These are phyloP conservation scores for Tokudaia muenninki DNA, from an alignment of 2,797 vertebrate species.

Conservation along the genomic window DNA sequence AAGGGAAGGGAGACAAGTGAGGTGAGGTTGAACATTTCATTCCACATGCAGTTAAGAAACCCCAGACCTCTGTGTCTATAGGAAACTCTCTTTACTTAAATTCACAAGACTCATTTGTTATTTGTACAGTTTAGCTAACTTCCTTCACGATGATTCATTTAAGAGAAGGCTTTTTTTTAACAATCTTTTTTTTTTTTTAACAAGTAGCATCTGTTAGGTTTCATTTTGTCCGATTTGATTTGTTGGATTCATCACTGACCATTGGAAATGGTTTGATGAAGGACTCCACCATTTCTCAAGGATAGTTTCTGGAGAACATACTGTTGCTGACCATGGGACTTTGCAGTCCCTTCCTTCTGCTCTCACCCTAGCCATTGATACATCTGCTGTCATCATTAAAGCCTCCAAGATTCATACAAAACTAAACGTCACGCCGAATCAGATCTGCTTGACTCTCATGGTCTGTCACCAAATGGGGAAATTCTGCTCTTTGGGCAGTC, in stretches of 20 bases:
- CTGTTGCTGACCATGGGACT: background rate
- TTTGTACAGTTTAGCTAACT: slow-evolving; percentile 54
- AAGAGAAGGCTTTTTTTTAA: background rate
- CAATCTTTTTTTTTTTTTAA: background rate
- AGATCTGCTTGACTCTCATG: background rate
- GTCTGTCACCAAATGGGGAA: slow-evolving; percentile 20
- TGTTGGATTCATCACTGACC: background rate
- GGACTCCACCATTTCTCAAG: background rate
- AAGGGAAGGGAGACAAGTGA: slow-evolving; percentile 26
- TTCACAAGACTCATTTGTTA: slow-evolving; percentile 4
- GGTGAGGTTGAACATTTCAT: background rate
- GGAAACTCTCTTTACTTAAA: slow-evolving; percentile 1
- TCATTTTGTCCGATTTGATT: slow-evolving; percentile 30
- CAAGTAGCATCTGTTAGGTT: slow-evolving; percentile 31
- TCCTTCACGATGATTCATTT: slow-evolving; percentile 24
- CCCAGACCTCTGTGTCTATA: background rate
- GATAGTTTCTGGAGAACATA: background rate
- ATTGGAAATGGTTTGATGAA: background rate
- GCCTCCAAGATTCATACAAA: background rate
- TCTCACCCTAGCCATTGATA: background rate
- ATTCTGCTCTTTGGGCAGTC: background rate
- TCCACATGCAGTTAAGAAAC: slow-evolving; percentile 20
- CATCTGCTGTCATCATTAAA: background rate
- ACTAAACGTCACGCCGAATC: background rate
- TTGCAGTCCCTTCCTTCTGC: background rate